These are phyloP conservation scores for Trissolcus brochymenae DNA, from an alignment of 2,888 invertebrate species.

Conservation along the genomic window DNA sequence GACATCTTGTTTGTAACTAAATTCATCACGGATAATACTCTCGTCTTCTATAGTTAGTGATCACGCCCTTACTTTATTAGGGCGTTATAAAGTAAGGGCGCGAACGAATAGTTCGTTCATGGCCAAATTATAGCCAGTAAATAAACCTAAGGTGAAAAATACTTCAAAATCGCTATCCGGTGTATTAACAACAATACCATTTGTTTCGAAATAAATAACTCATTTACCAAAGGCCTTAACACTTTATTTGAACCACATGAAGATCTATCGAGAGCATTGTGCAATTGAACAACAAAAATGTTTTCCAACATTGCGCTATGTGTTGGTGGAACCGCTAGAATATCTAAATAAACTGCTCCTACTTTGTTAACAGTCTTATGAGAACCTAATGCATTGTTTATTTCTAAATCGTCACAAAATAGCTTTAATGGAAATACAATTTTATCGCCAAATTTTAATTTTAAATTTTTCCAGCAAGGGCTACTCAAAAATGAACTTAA, in stretches of 20 bases:
- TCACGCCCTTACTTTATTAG: constrained; percentile 3
- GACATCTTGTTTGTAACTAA: constrained; percentile 43
- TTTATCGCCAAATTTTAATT: constrained; percentile 6
- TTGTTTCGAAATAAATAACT: neutral
- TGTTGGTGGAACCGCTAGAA: constrained; percentile 45
- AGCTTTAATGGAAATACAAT: constrained; percentile 31
- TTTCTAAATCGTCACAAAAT: constrained; percentile 43
- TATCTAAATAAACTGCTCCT: constrained; percentile 46
- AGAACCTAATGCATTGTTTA: constrained; percentile 53
- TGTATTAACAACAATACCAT: neutral
- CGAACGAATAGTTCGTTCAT: constrained; percentile 44
- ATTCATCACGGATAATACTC: constrained; percentile 26
- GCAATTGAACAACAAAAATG: constrained; percentile 37
- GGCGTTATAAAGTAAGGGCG: too few relatives aligned
- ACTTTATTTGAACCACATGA: neutral
- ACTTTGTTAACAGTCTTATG: constrained; percentile 51
- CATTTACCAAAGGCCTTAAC: neutral
- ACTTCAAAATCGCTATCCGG: constrained; percentile 21
- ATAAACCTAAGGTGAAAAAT: constrained; percentile 44
- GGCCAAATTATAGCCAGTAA: constrained; percentile 56
- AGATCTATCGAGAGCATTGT: constrained; percentile 13
- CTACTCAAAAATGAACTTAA: constrained; percentile 24
- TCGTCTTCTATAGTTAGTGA: constrained; percentile 23
- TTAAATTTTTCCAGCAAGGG: constrained; percentile 29
- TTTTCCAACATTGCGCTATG: constrained; percentile 46